phyloP scores from a whole-genome alignment of 2,888 invertebrate genomes.

The Carterocephalus palaemon region DNA sequence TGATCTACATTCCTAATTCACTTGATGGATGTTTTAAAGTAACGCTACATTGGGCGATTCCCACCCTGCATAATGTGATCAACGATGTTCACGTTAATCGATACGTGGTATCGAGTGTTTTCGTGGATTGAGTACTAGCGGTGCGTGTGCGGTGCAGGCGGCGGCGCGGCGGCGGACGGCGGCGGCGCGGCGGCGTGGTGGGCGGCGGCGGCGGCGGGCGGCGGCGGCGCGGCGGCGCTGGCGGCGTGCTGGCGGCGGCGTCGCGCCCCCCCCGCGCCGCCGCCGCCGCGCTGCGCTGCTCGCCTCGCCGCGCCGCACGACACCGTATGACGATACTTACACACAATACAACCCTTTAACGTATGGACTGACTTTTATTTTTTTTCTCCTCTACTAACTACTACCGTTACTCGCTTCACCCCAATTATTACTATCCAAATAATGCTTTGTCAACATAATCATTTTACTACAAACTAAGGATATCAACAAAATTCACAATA shows the following conservation, averaged over 20 bases:
- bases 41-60: no score
- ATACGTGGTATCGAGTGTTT: no score
- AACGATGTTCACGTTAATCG: no score
- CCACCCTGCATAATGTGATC: no score
- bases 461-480: no score
- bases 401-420: no score
- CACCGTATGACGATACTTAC: conserved; percentile 59
- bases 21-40: no score
- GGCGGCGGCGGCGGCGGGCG: conserved; percentile 42
- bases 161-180: conserved; percentile 39
- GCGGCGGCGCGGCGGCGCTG: conserved; percentile 38
- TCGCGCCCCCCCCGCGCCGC: conserved; percentile 66
- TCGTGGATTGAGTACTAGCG: no score
- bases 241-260: conserved; percentile 52
- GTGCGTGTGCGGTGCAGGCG: conserved; percentile 40
- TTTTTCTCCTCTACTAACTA: conserved; percentile 8
- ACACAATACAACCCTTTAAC: conserved; percentile 62
- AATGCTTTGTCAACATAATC: no score
- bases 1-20: no score
- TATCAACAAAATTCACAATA: no score
- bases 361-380: conserved; percentile 35
- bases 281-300: conserved; percentile 66
- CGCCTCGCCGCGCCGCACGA: conserved; percentile 56
- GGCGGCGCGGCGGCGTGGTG: conserved; percentile 44
- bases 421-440: no score